Evolutionary conservation across 35 echinoderm and acorn worm species (phyloP).

Genomic region (Eucidaris tribuloides): DNA sequence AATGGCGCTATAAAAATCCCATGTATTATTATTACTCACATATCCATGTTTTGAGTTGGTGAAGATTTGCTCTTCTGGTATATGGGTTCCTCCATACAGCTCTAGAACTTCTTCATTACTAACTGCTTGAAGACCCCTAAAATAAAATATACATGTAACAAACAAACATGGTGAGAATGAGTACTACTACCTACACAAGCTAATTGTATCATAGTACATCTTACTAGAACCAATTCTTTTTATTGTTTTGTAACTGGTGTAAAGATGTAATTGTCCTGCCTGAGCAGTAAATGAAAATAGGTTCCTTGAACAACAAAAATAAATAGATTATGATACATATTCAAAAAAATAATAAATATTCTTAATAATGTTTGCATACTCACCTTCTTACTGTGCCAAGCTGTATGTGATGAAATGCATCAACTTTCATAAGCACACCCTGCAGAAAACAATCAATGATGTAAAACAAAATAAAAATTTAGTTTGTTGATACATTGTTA

Average conservation of each 20-base stretch:
- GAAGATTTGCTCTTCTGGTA: slow-evolving; percentile 60
- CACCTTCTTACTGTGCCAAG: slow-evolving; percentile 87
- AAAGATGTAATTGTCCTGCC: no score
- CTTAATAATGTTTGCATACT: not conserved
- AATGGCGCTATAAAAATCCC: no score
- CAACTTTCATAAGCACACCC: slow-evolving; percentile 92
- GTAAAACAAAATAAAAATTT: not conserved
- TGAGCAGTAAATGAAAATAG: no score
- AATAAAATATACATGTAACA: not conserved
- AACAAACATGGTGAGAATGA: not conserved
- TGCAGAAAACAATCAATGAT: slow-evolving; percentile 7
- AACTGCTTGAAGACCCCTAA: slow-evolving; percentile 60
- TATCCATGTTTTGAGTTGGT: not conserved
- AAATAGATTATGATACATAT: no score
- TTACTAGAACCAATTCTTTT: no score
- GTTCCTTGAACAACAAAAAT: no score
- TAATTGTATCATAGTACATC: no score
- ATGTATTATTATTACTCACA: not conserved
- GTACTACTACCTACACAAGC: no score
- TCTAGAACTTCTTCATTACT: slow-evolving; percentile 63
- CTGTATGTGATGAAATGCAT: slow-evolving; percentile 93
- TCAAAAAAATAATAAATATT: not conserved
- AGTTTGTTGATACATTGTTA: not conserved
- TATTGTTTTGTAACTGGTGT: no score
- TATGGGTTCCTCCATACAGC: slow-evolving; percentile 79